These are phyloP conservation scores for Cynopterus brachyotis DNA, from an alignment of 2,113 vertebrate species.

Conservation along the genomic window DNA sequence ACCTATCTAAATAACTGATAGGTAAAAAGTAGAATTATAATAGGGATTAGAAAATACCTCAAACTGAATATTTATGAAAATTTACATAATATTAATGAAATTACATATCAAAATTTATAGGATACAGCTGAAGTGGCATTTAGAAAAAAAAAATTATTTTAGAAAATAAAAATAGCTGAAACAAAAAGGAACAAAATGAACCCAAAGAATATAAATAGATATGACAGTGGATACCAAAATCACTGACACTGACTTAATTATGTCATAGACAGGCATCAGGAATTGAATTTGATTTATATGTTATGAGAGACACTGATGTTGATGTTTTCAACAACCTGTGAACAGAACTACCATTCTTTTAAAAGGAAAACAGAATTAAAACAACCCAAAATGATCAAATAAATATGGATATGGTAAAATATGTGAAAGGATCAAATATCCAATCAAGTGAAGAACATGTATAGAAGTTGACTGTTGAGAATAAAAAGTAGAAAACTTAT, in stretches of 20 bases:
- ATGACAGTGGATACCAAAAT: neutral
- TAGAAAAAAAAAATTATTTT: neutral
- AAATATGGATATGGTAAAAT: neutral
- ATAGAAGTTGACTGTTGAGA: neutral
- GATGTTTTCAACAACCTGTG: neutral
- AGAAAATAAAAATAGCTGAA: neutral
- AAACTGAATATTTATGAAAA: neutral
- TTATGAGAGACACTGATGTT: neutral
- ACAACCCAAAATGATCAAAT: neutral
- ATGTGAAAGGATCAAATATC: neutral
- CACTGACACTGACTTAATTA: neutral
- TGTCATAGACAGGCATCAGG: neutral
- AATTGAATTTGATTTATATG: neutral
- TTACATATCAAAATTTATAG: neutral
- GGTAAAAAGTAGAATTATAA: neutral
- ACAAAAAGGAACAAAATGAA: conserved; percentile 1
- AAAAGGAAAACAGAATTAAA: conserved; percentile 1
- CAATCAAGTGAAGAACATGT: neutral
- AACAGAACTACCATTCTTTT: neutral
- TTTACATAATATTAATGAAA: neutral
- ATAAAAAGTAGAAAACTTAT: conserved; percentile 9
- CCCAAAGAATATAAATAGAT: neutral
- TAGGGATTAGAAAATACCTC: neutral
- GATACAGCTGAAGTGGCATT: neutral
- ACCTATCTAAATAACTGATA: neutral